A percentile compares a stretch with the other conserved stretches of the same genome.
These are phyloP conservation scores for Sceliomorpha sp. DNA, from an alignment of 2,888 invertebrate species.

Conservation along the genomic window DNA sequence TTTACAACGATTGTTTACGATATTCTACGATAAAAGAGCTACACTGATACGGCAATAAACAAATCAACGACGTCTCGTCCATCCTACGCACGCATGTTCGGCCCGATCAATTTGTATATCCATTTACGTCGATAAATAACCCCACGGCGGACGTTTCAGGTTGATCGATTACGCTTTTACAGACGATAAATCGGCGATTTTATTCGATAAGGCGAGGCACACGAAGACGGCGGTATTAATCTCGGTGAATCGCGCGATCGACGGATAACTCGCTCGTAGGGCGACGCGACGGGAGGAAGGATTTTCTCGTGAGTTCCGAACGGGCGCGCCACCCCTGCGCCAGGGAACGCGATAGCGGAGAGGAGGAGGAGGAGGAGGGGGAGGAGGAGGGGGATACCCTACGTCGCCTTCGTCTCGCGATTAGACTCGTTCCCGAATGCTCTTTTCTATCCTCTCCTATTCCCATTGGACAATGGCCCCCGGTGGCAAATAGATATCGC, in stretches of 20 bases:
- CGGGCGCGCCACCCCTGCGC: conserved; percentile 1
- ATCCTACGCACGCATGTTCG: conserved; percentile 3
- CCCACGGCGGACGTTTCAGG: conserved; percentile 4
- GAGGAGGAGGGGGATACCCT: no score
- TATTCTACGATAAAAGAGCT: no score
- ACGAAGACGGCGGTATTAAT: conserved; percentile 3
- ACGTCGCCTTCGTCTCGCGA: conserved; percentile 19
- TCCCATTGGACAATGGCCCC: conserved; percentile 22
- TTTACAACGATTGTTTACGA: no score
- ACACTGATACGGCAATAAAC: background rate
- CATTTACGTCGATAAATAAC: conserved; percentile 12
- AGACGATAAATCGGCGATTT: conserved; percentile 18
- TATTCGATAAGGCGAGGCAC: background rate
- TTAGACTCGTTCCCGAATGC: conserved; percentile 25
- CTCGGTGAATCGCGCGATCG: conserved; percentile 1
- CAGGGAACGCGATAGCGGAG: conserved; percentile 10
- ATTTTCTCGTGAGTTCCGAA: conserved; percentile 7
- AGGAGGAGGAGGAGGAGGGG: no score
- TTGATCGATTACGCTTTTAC: conserved; percentile 19
- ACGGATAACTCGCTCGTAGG: no score
- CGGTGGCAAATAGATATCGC: conserved; percentile 29
- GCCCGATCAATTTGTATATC: background rate
- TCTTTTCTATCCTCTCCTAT: conserved; percentile 7
- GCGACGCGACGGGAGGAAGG: no score
- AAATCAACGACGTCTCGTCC: background rate